phyloP scores from a whole-genome alignment of 2,113 vertebrate species.

The Ciconia boyciana region DNA sequence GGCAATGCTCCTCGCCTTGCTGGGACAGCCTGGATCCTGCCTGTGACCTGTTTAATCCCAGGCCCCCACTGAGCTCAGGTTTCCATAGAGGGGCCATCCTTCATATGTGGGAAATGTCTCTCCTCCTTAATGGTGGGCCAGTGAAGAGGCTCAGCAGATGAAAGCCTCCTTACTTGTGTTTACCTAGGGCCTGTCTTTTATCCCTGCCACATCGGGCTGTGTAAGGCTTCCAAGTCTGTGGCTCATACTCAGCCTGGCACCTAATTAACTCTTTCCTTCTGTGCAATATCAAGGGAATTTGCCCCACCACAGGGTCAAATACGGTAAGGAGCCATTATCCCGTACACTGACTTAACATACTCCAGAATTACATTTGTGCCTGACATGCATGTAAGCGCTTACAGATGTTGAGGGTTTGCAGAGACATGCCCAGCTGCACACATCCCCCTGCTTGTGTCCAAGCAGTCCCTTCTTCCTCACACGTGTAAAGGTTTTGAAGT shows the following conservation, averaged over 20 bases:
- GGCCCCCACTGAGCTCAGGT: background rate
- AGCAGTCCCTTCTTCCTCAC: background rate
- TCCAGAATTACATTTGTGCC: constrained; percentile 30
- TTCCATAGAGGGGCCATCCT: background rate
- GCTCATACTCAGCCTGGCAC: background rate
- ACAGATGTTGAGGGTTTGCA: constrained; percentile 32
- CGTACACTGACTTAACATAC: constrained; percentile 3
- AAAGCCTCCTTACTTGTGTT: constrained; percentile 22
- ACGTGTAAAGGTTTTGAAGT: background rate
- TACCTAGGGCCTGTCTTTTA: constrained; percentile 44
- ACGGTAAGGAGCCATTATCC: background rate
- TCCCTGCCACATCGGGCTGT: background rate
- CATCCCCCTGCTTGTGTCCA: background rate
- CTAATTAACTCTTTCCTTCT: constrained; percentile 55
- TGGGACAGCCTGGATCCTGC: background rate
- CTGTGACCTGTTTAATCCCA: background rate
- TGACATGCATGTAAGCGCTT: constrained; percentile 16
- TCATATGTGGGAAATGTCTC: background rate
- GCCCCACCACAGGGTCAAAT: constrained; percentile 7
- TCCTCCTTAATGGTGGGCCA: background rate
- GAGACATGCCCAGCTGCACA: background rate
- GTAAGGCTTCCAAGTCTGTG: background rate
- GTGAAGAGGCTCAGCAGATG: constrained; percentile 8
- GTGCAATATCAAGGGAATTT: constrained; percentile 29
- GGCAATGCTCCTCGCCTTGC: background rate